phyloP scores from a whole-genome alignment of 1,140 invertebrate species.

The Drosophila ercepeae region DNA sequence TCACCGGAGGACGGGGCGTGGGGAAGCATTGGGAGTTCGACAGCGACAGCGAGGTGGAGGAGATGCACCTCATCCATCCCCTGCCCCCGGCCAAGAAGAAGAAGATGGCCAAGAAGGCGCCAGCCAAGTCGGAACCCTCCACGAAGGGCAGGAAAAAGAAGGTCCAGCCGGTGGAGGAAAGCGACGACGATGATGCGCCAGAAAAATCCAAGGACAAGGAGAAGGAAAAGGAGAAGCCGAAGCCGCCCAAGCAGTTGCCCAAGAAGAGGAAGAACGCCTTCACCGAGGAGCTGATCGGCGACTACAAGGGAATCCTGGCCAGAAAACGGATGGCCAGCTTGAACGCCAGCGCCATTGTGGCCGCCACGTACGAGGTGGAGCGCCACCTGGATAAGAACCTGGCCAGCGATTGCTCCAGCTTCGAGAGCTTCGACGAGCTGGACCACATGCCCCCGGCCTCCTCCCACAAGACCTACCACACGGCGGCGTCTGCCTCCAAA shows the following conservation, averaged over 20 bases:
- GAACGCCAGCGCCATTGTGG: constrained; percentile 95
- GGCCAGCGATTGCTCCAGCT: constrained; percentile 84
- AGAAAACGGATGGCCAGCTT: constrained; percentile 96
- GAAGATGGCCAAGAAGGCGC: constrained; percentile 58
- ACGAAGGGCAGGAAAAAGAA: constrained; percentile 35
- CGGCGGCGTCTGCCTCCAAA: neutral
- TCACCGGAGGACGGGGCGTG: constrained; percentile 89
- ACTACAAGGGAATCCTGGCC: constrained; percentile 94
- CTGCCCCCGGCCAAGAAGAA: constrained; percentile 59
- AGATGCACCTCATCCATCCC: constrained; percentile 59
- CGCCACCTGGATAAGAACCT: constrained; percentile 79
- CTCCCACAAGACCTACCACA: neutral
- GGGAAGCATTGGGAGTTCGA: constrained; percentile 93
- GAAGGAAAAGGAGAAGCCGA: constrained; percentile 38
- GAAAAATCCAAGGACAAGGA: constrained; percentile 8
- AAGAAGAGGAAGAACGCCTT: constrained; percentile 85
- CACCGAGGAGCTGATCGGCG: constrained; percentile 89
- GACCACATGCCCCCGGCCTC: constrained; percentile 34
- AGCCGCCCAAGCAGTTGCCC: constrained; percentile 66
- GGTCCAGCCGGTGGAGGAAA: constrained; percentile 32
- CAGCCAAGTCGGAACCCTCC: constrained; percentile 5
- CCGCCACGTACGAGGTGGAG: constrained; percentile 94
- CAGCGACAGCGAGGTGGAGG: constrained; percentile 84
- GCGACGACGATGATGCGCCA: constrained; percentile 24
- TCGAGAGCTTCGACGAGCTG: constrained; percentile 82